Percentiles rank a stretch among this genome's conserved stretches.
These are phyloP conservation scores for Bombus haemorrhoidalis DNA, from an alignment of 1,140 invertebrate species.

Conservation along the genomic window DNA sequence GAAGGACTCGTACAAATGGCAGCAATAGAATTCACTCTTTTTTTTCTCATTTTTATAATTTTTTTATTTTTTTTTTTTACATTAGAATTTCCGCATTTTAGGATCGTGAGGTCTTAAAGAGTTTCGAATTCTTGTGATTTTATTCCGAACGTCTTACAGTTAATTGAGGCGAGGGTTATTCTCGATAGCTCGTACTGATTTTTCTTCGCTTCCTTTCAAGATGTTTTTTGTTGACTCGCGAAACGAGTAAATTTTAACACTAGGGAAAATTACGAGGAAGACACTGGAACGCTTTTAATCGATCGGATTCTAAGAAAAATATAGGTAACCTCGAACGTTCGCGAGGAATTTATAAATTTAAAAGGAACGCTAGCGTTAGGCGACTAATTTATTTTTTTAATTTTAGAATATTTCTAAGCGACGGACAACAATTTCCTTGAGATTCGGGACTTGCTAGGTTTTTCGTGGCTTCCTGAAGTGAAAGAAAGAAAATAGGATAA, in stretches of 20 bases:
- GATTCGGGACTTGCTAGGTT: not conserved
- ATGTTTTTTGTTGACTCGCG: not conserved
- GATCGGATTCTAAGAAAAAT: not conserved
- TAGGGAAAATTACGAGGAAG: too few species aligned
- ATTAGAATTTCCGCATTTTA: not conserved
- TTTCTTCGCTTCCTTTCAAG: not conserved
- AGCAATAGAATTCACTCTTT: not conserved
- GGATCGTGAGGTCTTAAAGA: not conserved
- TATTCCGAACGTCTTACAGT: not conserved
- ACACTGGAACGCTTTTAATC: not conserved
- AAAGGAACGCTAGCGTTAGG: not conserved
- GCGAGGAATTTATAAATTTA: constrained; percentile 12
- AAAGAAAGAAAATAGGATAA: not conserved
- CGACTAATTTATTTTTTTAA: not conserved
- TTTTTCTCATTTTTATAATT: not conserved
- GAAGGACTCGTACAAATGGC: not conserved
- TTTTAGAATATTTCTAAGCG: not conserved
- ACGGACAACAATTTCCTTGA: not conserved
- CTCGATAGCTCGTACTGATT: not conserved
- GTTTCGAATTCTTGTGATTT: constrained; percentile 5
- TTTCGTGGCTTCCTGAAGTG: not conserved
- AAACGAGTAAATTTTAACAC: not conserved
- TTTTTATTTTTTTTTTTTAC: not conserved
- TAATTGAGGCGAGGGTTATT: not conserved
- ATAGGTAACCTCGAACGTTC: not conserved